These are phyloP conservation scores for Gallinago undulata DNA, from an alignment of 2,113 vertebrate species.

Conservation along the genomic window DNA sequence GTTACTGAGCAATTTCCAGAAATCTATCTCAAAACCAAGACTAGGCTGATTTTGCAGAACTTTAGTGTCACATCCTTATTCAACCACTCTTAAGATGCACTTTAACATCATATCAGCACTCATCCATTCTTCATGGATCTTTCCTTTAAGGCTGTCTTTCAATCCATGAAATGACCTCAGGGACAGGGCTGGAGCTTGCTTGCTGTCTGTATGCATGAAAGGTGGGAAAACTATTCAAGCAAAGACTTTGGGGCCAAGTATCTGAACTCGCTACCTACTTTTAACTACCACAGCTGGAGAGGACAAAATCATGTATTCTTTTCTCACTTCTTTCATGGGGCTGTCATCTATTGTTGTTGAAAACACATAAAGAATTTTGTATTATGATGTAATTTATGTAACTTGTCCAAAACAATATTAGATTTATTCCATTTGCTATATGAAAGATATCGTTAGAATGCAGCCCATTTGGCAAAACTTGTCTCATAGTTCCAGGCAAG, in stretches of 20 bases:
- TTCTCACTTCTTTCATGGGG: conserved; percentile 10
- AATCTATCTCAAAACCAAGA: neutral
- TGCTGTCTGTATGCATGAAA: neutral
- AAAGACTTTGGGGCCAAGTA: neutral
- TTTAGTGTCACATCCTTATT: neutral
- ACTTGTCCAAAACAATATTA: conserved; percentile 82
- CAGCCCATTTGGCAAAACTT: conserved; percentile 74
- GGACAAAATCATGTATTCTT: neutral
- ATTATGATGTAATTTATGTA: conserved; percentile 79
- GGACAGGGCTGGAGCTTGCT: neutral
- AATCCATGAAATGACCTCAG: neutral
- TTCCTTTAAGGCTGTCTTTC: neutral
- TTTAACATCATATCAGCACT: neutral
- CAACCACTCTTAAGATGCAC: neutral
- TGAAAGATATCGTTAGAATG: conserved; percentile 78
- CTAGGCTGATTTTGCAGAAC: neutral
- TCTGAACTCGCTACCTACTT: neutral
- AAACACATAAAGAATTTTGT: conserved; percentile 69
- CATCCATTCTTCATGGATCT: neutral
- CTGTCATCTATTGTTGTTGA: conserved; percentile 42
- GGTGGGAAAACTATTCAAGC: neutral
- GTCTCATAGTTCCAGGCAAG: conserved; percentile 76
- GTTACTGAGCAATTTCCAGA: neutral
- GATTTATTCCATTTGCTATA: conserved; percentile 82
- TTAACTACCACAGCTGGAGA: neutral